Percentiles rank a stretch among this genome's conserved stretches.
Evolutionary conservation across 2,888 invertebrate genomes (phyloP).

Genomic region (Scelioninae gen. 1): DNA sequence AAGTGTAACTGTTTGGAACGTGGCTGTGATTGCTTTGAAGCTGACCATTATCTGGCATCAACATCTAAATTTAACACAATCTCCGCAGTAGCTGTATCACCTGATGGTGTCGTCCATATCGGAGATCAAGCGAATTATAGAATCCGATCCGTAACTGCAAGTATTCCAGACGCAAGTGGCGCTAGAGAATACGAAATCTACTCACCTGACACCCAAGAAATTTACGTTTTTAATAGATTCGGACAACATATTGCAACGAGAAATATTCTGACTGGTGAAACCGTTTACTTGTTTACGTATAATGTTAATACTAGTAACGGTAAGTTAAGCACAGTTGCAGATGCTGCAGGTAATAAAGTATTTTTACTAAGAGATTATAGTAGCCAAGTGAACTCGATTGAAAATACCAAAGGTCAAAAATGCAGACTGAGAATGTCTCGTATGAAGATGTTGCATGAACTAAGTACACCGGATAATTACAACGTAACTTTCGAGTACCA

Average conservation of each 20-base stretch:
- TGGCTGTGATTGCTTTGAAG: slow-evolving; percentile 96
- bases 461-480: slow-evolving; percentile 96
- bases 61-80: slow-evolving; percentile 97
- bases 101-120: slow-evolving; percentile 97
- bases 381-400: slow-evolving; percentile 95
- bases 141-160: slow-evolving; percentile 94
- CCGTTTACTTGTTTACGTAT: slow-evolving; percentile 96
- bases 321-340: slow-evolving; percentile 96
- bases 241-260: slow-evolving; percentile 97
- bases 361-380: slow-evolving; percentile 93
- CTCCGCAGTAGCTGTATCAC: slow-evolving; percentile 95
- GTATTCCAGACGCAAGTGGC: slow-evolving; percentile 93
- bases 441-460: slow-evolving; percentile 95
- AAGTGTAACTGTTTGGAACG: slow-evolving; percentile 96
- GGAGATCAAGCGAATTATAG: slow-evolving; percentile 97
- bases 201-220: slow-evolving; percentile 97
- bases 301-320: slow-evolving; percentile 98
- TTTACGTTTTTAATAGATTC: slow-evolving; percentile 96
- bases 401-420: slow-evolving; percentile 96
- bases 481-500: slow-evolving; percentile 97
- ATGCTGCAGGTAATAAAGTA: slow-evolving; percentile 95
- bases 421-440: slow-evolving; percentile 95
- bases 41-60: slow-evolving; percentile 95
- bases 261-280: slow-evolving; percentile 97
- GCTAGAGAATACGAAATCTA: slow-evolving; percentile 96